These are phyloP conservation scores for Phenacoccus solenopsis DNA, from an alignment of 1,140 invertebrate genomes.

Conservation along the genomic window DNA sequence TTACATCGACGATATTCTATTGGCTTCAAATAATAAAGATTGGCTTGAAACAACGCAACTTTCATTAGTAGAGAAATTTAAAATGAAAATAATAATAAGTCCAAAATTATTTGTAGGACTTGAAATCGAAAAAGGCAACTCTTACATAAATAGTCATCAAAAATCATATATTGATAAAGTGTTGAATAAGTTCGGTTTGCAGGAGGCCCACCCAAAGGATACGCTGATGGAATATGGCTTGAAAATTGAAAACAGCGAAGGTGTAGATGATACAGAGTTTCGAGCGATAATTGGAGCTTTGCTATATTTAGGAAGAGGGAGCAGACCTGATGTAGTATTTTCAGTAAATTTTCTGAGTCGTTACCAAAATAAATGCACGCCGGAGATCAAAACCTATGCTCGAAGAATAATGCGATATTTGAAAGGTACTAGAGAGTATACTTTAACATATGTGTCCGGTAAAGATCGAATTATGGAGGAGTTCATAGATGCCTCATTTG, in stretches of 20 bases:
- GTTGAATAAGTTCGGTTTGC: background rate
- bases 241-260: background rate
- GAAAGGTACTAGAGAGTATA: no score
- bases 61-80: background rate
- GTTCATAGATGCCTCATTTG: conserved; percentile 32
- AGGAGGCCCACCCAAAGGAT: background rate
- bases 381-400: background rate
- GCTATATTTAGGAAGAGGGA: background rate
- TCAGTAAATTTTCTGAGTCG: background rate
- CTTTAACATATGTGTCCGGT: no score
- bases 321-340: background rate
- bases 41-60: background rate
- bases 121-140: background rate
- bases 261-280: background rate
- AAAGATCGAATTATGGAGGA: background rate
- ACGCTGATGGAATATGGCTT: background rate
- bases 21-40: background rate
- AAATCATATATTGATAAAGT: background rate
- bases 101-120: conserved; percentile 4
- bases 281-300: background rate
- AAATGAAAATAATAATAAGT: background rate
- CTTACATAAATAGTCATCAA: background rate
- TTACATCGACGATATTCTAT: conserved; percentile 13
- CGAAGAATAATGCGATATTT: background rate
- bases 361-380: background rate